These are phyloP conservation scores for Xenopus petersii DNA, from an alignment of 2,797 vertebrate species.

Conservation along the genomic window DNA sequence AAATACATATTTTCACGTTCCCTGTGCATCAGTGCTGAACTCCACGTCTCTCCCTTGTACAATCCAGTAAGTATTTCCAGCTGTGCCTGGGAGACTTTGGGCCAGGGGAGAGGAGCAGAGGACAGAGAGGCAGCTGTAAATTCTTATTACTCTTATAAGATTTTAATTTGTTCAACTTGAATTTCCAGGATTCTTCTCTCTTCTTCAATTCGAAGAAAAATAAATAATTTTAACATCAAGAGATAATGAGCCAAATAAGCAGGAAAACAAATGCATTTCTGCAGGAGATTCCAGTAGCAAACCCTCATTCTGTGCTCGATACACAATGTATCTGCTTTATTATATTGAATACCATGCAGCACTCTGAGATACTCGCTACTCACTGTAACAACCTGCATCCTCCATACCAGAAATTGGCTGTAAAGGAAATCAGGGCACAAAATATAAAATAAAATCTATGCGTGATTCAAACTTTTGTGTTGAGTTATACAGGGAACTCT, in stretches of 20 bases:
- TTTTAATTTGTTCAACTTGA: conserved; percentile 46
- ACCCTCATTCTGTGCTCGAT: too few relatives aligned
- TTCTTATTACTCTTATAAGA: conserved; percentile 52
- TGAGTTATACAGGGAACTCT: too few relatives aligned
- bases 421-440: too few relatives aligned
- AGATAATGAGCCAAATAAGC: background rate
- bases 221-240: background rate
- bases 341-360: too few relatives aligned
- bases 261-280: background rate
- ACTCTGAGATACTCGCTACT: too few relatives aligned
- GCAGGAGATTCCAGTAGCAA: background rate
- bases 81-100: conserved; percentile 50
- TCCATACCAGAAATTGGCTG: too few relatives aligned
- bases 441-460: too few relatives aligned
- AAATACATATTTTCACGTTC: too few relatives aligned
- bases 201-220: conserved; percentile 4
- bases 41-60: conserved; percentile 56
- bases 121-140: conserved; percentile 56
- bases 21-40: background rate
- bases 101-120: conserved; percentile 23
- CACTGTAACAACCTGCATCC: too few relatives aligned
- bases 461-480: too few relatives aligned
- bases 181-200: conserved; percentile 39
- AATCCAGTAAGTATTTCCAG: conserved; percentile 65
- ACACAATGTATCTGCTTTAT: too few relatives aligned